Evolutionary conservation across 2,888 invertebrate genomes (phyloP).

Genomic region (Bhutanitis thaidina): DNA sequence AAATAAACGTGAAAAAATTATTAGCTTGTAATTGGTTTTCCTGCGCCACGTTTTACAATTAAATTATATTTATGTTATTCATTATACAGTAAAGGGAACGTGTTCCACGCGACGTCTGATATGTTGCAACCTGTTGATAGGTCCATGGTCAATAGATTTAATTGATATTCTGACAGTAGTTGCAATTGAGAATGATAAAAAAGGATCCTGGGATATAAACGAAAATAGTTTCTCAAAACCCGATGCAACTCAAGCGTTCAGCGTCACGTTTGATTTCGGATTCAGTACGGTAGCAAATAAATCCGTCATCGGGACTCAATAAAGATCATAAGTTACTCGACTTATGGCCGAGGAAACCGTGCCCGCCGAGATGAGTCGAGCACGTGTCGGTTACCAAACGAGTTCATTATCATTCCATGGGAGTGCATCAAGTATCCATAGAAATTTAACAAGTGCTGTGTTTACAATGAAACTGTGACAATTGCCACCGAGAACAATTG

Average conservation of each 20-base stretch:
- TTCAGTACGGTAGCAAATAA: conserved; percentile 10
- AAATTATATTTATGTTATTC: too few species aligned
- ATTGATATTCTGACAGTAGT: background rate
- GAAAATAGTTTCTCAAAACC: conserved; percentile 3
- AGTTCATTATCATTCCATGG: conserved; percentile 1
- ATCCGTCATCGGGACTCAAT: conserved; percentile 13
- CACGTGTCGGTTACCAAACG: background rate
- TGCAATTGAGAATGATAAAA: background rate
- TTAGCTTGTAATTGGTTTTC: too few species aligned
- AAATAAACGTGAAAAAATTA: too few species aligned
- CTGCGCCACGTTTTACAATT: too few species aligned
- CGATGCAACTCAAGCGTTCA: background rate
- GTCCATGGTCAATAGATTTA: background rate
- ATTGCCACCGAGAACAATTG: background rate
- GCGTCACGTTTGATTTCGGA: conserved; percentile 2
- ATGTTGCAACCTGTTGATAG: background rate
- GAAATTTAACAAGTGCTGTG: conserved; percentile 1
- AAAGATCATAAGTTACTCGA: conserved; percentile 2
- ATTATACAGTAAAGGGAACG: background rate
- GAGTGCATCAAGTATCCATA: background rate
- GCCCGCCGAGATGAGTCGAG: background rate
- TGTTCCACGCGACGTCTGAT: background rate
- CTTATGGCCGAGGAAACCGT: conserved; percentile 9
- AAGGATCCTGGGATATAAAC: background rate
- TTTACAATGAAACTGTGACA: background rate